These are phyloP conservation scores for Verasper variegatus DNA, from an alignment of 2,113 vertebrate genomes.

Conservation along the genomic window DNA sequence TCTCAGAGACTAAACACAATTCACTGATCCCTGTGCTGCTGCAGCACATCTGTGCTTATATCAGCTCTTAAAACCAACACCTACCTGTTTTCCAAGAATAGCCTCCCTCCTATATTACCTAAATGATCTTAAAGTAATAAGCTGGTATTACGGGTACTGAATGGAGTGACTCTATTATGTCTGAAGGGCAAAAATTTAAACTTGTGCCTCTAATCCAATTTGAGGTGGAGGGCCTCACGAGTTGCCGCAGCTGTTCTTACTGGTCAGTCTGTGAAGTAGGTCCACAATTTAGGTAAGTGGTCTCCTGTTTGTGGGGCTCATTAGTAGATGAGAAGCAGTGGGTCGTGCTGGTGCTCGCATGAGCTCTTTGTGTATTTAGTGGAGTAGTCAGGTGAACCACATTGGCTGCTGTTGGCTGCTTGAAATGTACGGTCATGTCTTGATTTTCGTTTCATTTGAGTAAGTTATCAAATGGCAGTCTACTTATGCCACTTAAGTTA, in stretches of 20 bases:
- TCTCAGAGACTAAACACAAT: conserved; percentile 2
- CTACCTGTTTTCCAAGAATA: conserved; percentile 53
- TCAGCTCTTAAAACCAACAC: conserved; percentile 34
- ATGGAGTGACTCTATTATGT: conserved; percentile 44
- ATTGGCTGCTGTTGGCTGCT: background rate
- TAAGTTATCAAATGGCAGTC: background rate
- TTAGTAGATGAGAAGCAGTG: conserved; percentile 8
- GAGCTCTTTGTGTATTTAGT: conserved; percentile 14
- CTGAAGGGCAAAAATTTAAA: conserved; percentile 62
- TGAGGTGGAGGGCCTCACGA: conserved; percentile 21
- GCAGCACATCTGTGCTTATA: conserved; percentile 7
- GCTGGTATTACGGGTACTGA: conserved; percentile 63
- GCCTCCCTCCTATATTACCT: conserved; percentile 42
- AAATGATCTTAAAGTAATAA: conserved; percentile 70
- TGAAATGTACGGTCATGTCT: background rate
- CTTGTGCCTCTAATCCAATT: conserved; percentile 61
- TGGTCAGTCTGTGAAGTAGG: conserved; percentile 20
- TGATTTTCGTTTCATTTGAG: background rate
- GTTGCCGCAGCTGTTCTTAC: conserved; percentile 25
- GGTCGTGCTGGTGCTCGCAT: background rate
- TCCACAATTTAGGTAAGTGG: conserved; percentile 34
- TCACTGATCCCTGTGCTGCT: conserved; percentile 14
- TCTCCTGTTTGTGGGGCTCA: conserved; percentile 31
- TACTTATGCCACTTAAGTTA: background rate
- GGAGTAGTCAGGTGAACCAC: background rate